phyloP scores from a whole-genome alignment of 2,888 invertebrate species.

The Hanleya hanleyi region DNA sequence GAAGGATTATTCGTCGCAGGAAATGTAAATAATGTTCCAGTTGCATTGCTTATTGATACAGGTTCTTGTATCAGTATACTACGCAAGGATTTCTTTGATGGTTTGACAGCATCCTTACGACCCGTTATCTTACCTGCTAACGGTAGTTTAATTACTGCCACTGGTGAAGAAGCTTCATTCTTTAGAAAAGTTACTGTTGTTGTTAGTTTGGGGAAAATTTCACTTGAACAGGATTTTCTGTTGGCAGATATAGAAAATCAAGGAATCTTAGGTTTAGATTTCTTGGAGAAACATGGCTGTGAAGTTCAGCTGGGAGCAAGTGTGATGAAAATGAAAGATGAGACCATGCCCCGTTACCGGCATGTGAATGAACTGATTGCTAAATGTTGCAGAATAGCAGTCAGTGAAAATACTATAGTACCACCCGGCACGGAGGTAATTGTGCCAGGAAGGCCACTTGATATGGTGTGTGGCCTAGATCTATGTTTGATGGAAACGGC shows the following conservation, averaged over 20 bases:
- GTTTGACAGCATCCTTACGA: neutral
- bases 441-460: neutral
- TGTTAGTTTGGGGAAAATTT: neutral
- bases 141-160: neutral
- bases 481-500: neutral
- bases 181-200: neutral
- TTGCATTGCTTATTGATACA: conserved; percentile 21
- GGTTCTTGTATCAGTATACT: conserved; percentile 17
- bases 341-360: neutral
- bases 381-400: neutral
- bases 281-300: neutral
- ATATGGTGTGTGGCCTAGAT: neutral
- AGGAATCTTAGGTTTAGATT: neutral
- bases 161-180: neutral
- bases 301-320: neutral
- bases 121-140: neutral
- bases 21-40: conserved; percentile 1
- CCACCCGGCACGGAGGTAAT: neutral
- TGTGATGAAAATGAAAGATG: neutral
- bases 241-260: conserved; percentile 1
- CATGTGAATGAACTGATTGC: neutral
- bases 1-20: conserved; percentile 16
- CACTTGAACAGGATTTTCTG: neutral
- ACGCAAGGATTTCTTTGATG: neutral
- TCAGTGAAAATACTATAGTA: neutral